These are phyloP conservation scores for Uria lomvia DNA, from an alignment of 2,113 vertebrate genomes.

Conservation along the genomic window DNA sequence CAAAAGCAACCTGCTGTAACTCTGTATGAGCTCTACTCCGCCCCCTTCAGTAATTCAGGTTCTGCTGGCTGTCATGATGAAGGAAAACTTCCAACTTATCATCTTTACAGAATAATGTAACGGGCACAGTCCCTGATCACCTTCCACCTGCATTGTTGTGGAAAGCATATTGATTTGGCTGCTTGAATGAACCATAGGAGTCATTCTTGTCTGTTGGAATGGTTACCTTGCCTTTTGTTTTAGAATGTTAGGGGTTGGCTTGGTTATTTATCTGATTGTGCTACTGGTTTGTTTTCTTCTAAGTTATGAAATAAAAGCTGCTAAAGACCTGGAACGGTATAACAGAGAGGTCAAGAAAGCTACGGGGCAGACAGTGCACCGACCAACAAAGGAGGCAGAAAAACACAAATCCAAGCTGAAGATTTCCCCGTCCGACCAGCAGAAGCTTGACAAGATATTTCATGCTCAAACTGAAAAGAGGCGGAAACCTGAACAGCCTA, in stretches of 20 bases:
- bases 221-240: background rate
- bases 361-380: slow-evolving; percentile 35
- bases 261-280: background rate
- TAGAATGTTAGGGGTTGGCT: background rate
- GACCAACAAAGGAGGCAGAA: slow-evolving; percentile 48
- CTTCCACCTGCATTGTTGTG: rapidly evolving
- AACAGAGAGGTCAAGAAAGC: slow-evolving; percentile 77
- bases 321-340: slow-evolving; percentile 81
- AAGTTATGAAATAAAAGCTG: slow-evolving; percentile 87
- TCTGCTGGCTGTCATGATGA: background rate
- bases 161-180: background rate
- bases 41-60: background rate
- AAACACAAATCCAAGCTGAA: slow-evolving; percentile 81
- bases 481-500: slow-evolving; percentile 44
- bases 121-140: too few species aligned
- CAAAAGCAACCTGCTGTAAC: background rate
- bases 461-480: slow-evolving; percentile 77
- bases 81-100: background rate
- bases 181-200: background rate
- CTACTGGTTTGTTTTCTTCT: background rate
- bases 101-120: background rate
- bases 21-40: background rate
- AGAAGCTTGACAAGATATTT: slow-evolving; percentile 87
- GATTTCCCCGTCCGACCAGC: slow-evolving; percentile 78
- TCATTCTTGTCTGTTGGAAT: background rate